Percentiles rank a stretch among this genome's conserved stretches.
Conservation (phyloP, 2,113 vertebrate genomes). For the Rousettus leschenaultii region DNA sequence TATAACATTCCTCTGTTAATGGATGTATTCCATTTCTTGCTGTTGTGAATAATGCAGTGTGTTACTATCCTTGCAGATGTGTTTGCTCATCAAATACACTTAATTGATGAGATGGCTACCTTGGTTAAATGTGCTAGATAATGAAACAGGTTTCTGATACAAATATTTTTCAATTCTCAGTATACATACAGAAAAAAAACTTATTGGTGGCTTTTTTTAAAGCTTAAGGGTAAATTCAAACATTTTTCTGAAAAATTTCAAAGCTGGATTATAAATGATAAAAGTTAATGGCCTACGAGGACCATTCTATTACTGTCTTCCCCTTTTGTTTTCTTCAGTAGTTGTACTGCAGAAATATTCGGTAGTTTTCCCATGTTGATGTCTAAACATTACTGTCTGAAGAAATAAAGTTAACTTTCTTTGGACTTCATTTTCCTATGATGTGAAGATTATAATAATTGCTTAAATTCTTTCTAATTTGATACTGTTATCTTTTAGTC, state of each 20-base stretch:
- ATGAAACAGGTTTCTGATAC: background rate
- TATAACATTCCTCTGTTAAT: background rate
- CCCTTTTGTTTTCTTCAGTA: background rate
- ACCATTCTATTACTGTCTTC: background rate
- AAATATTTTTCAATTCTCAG: background rate
- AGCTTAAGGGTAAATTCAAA: background rate
- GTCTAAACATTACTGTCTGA: background rate
- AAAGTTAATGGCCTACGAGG: background rate
- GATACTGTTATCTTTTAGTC: background rate
- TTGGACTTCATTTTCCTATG: background rate
- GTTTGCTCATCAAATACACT: background rate
- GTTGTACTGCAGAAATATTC: background rate
- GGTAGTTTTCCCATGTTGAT: background rate
- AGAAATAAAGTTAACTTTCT: background rate
- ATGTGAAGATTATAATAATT: background rate
- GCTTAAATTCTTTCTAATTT: background rate
- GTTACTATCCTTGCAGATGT: background rate
- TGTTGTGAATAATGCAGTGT: background rate
- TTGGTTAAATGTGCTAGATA: background rate
- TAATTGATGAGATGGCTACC: background rate
- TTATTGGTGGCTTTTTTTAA: background rate
- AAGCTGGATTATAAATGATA: background rate
- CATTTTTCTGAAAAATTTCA: slow-evolving; percentile 6
- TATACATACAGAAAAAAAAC: background rate
- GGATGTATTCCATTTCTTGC: background rate